These are phyloP conservation scores for Sprattus sprattus DNA, from an alignment of 2,113 vertebrate genomes.

Conservation along the genomic window DNA sequence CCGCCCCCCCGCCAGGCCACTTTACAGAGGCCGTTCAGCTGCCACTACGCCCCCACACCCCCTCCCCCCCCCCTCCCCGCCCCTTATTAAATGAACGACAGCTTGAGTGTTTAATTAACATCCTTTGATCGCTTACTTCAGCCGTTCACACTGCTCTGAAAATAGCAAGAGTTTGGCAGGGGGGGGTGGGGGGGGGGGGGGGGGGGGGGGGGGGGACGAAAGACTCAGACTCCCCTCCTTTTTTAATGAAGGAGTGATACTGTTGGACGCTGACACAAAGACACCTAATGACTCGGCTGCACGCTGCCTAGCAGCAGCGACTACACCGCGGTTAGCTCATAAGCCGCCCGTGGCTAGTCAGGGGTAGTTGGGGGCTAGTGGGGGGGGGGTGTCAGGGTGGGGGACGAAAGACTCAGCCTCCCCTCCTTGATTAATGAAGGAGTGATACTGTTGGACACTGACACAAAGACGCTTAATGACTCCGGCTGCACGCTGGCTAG, in stretches of 20 bases:
- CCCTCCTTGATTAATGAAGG: conserved; percentile 9
- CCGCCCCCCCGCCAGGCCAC: neutral
- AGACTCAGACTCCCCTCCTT: neutral
- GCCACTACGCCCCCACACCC: neutral
- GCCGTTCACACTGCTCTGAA: neutral
- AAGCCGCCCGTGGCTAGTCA: too few species aligned
- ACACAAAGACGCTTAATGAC: neutral
- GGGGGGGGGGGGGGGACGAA: neutral
- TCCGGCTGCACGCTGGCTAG: neutral
- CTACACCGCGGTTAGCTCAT: too few species aligned
- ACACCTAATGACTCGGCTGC: neutral
- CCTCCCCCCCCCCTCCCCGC: conserved; percentile 3
- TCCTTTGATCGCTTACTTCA: conserved; percentile 32
- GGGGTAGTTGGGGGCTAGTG: neutral
- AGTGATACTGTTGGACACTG: neutral
- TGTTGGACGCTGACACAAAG: neutral
- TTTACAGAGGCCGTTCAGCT: neutral
- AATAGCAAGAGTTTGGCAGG: neutral
- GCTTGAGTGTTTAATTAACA: conserved; percentile 40
- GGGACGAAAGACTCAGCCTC: neutral
- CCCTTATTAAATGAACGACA: conserved; percentile 36
- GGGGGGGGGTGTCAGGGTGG: too few species aligned
- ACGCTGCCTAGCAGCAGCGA: too few species aligned
- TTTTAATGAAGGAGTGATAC: conserved; percentile 6
- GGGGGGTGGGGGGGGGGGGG: too few species aligned